A percentile compares a stretch with the other conserved stretches of the same genome.
These are phyloP conservation scores for Platichthys stellatus DNA, from an alignment of 2,113 vertebrate species.

Conservation along the genomic window DNA sequence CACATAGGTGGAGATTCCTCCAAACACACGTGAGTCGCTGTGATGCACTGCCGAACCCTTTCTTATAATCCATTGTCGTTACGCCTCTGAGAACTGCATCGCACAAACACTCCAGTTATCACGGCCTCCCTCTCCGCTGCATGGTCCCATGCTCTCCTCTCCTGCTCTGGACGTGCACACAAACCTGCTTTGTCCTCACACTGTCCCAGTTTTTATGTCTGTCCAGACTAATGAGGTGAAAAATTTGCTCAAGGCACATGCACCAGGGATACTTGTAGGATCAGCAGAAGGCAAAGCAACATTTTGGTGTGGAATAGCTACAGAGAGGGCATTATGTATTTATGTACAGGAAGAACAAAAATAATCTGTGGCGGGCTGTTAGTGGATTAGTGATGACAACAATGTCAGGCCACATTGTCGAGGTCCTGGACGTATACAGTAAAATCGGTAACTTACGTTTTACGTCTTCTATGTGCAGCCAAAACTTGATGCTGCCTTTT, in stretches of 20 bases:
- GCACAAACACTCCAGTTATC: conserved; percentile 4
- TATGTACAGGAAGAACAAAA: conserved; percentile 14
- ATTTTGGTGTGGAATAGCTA: conserved; percentile 45
- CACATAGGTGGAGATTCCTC: conserved; percentile 4
- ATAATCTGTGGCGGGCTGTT: neutral
- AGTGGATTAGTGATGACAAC: neutral
- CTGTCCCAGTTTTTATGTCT: conserved; percentile 64
- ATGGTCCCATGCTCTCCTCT: conserved; percentile 25
- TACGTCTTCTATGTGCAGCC: too few species aligned
- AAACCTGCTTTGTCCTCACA: conserved; percentile 61
- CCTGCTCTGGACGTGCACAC: conserved; percentile 27
- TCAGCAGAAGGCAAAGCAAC: conserved; percentile 55
- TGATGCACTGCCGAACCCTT: conserved; percentile 12
- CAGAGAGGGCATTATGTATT: conserved; percentile 25
- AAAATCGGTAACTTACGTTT: neutral
- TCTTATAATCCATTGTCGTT: conserved; percentile 33
- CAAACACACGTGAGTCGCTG: neutral
- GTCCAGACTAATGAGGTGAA: conserved; percentile 72
- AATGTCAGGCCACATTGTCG: neutral
- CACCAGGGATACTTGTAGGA: conserved; percentile 57
- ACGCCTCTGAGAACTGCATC: conserved; percentile 7
- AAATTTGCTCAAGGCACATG: conserved; percentile 64
- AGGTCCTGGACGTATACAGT: neutral
- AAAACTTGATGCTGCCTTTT: too few species aligned
- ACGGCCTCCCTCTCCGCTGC: conserved; percentile 6